Evolutionary conservation across 1,140 invertebrate genomes (phyloP).

Genomic region (Magallana gigas): DNA sequence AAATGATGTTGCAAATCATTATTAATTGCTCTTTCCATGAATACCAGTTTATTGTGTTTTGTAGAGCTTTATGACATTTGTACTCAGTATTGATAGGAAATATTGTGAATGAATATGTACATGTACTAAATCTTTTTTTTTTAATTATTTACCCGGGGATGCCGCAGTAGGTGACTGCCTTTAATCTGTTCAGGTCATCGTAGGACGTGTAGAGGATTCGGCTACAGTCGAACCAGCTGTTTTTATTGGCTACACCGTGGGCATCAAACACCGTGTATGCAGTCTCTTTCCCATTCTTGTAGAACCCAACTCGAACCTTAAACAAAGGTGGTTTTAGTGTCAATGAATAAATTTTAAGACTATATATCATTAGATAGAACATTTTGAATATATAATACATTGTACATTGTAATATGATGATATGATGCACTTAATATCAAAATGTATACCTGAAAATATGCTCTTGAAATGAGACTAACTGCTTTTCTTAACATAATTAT

Average conservation of each 20-base stretch:
- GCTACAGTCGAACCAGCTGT: constrained; percentile 49
- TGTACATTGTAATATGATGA: no score
- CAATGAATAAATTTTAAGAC: no score
- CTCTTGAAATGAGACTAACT: no score
- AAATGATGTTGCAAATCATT: neutral
- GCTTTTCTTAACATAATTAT: no score
- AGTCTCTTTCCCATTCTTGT: constrained; percentile 37
- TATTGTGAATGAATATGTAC: neutral
- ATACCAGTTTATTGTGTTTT: neutral
- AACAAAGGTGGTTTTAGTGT: neutral
- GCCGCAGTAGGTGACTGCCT: constrained; percentile 42
- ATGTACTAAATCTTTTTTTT: neutral
- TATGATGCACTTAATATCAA: no score
- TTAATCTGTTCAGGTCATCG: constrained; percentile 38
- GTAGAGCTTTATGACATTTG: neutral
- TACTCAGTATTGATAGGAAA: neutral
- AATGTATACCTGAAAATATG: no score
- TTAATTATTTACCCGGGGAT: constrained; percentile 42
- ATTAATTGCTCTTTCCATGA: neutral
- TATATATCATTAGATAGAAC: no score
- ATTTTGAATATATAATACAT: no score
- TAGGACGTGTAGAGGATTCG: constrained; percentile 45
- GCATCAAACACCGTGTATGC: constrained; percentile 54
- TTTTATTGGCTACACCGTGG: constrained; percentile 48
- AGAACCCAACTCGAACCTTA: constrained; percentile 49